Base-by-base conservation (phyloP, 2,113 vertebrate genomes). In the Microtus pennsylvanicus region DNA sequence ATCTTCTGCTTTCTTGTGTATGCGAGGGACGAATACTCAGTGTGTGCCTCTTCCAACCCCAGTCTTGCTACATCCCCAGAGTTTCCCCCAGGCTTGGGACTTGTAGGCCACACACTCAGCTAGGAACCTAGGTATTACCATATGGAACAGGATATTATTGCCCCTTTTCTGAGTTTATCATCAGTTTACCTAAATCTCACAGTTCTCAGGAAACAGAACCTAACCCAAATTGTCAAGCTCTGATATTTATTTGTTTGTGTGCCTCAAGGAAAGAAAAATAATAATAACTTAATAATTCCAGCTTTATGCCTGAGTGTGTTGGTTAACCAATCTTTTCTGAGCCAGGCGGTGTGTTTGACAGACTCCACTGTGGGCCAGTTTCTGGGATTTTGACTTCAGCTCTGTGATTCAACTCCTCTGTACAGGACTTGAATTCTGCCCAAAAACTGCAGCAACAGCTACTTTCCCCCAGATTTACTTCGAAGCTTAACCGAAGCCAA, bases 61-160 rank as follows among this genome's bases (percentile, higher is more conserved):
- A 76, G 38, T 17, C 52, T n/a, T n/a, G 16, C 58, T 35, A 7
- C 1, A 30, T 30, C 38, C 58, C 78, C 21, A 3, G 65, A 33
- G 4, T 35, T 30, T n/a, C 33, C 12, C 33, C n/a, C 33, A 35
- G 24, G 21, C 12, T 65, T 0, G 2, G 24, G 1, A 52, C 65
- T n/a, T 22, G 67, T 50, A 11, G 1, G 2, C 0, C 0, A 1
- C 45, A 30, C 17, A 30, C 24, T 70, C 52, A 28, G n/a, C 12
- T 1, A 42, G 30, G 38, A 33, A 45, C 35, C 58, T 47, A 52
- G 8, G n/a, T 22, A 21, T 58, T 22, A 12, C 28, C 6, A 12
- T 17, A 21, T 21, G 13, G 58, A 55, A 38, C 1, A 1, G 0
- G 19, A 16, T 30, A 22, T 35, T 30, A 47, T 63, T 17, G 5